phyloP scores from a whole-genome alignment of 2,797 vertebrate species.

The Helarctos malayanus region DNA sequence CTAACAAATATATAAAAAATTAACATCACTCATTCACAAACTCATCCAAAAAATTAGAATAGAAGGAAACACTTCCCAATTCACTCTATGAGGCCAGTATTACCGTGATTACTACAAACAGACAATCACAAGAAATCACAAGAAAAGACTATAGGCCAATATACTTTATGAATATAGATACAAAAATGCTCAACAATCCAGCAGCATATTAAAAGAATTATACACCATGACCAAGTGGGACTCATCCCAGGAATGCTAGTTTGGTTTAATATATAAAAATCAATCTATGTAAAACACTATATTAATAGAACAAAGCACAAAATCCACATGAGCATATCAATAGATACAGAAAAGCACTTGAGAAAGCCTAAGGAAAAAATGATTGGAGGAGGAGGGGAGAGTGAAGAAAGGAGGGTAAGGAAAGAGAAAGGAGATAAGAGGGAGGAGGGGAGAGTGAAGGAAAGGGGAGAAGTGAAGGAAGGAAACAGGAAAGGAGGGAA shows the following conservation, averaged over 20 bases:
- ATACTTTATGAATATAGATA: not conserved
- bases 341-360: not conserved
- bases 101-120: not conserved
- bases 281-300: not conserved
- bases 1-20: conserved; percentile 1
- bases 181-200: conserved; percentile 21
- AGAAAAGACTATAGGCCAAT: not conserved
- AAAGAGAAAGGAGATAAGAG: too few relatives aligned
- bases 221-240: not conserved
- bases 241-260: not conserved
- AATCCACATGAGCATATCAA: not conserved
- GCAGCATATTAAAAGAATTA: not conserved
- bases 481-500: not conserved
- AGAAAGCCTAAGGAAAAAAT: not conserved
- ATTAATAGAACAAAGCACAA: not conserved
- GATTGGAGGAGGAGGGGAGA: not conserved
- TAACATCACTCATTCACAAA: not conserved
- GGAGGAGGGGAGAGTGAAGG: not conserved
- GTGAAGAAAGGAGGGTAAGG: too few relatives aligned
- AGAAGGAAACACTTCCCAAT: not conserved
- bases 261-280: conserved; percentile 38
- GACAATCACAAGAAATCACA: not conserved
- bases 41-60: not conserved
- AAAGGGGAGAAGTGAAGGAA: not conserved
- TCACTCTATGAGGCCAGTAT: not conserved